Base-by-base conservation (phyloP, 2,888 invertebrate species). In the Mythimna pallens region DNA sequence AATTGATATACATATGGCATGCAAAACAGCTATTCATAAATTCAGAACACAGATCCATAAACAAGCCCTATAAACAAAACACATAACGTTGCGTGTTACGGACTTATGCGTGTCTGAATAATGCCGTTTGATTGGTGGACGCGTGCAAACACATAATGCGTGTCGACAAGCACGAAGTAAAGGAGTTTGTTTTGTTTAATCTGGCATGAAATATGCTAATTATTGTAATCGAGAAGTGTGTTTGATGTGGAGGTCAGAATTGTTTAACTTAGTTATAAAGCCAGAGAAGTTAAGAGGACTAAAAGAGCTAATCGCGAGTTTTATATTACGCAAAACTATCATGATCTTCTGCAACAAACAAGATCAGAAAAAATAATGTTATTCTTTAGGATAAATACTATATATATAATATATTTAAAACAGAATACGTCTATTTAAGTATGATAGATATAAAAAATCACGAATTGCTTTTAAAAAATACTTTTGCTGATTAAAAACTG, bases 81-180 rank as follows among this genome's bases (percentile, higher is more conserved):
- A 72, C 52, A 69, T 62, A 50, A 50, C 30, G 20, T 78, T 57
- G 84, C 86, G 82, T 86, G 86, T 64, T 62, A 20, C 17, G 30
- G 63, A 52, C 52, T 52, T 54, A 80, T 70, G 76, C 82, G 80
- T 82, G 82, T 62, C 70, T 61, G 52, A 81, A 74, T 77, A 86
- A 76, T 72, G 69, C 55, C 22, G 47, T 77, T 62, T 77, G 80
- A 84, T 84, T 73, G 69, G 52, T 62, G 34, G 57, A 73, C 64
- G 80, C 78, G 78, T 58, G 76, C 70, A 52, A 65, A 71, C 76
- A 66, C 50, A 47, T 47, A 68, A 72, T 36, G 73, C 76, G 74
- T 86, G 74, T 65, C 63, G 65, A 70, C 65, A 67, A 52, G 64
- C 25, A 58, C 50, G 62, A 80, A 63, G 70, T 54, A 67, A 17